phyloP scores from a whole-genome alignment of 92 coral and sea anemone genomes.

The Actinostola sp. region DNA sequence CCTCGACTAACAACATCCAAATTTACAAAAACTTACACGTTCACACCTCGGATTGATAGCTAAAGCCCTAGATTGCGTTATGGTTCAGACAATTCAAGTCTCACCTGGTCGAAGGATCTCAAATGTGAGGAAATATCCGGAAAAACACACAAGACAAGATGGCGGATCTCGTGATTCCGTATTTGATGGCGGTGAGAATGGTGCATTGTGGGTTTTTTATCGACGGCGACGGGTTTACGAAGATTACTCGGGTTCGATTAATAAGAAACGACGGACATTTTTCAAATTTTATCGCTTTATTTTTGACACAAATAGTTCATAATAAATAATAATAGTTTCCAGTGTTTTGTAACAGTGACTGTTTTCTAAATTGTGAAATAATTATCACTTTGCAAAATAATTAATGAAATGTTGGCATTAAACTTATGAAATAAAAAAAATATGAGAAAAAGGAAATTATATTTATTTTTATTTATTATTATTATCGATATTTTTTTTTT shows the following conservation, averaged over 20 bases:
- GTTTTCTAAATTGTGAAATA: no score
- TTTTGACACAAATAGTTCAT: no score
- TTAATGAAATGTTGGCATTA: no score
- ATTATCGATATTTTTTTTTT: no score
- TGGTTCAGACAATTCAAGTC: neutral
- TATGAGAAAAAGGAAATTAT: no score
- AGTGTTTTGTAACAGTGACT: no score
- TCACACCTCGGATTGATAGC: conserved; percentile 4
- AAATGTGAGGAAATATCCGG: conserved; percentile 54
- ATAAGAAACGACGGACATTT: no score
- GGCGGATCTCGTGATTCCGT: conserved; percentile 85
- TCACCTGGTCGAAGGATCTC: conserved; percentile 54
- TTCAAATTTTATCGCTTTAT: neutral
- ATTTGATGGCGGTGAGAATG: conserved; percentile 11
- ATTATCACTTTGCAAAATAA: no score
- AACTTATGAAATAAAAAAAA: no score
- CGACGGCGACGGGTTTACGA: neutral
- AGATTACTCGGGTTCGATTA: conserved; percentile 3
- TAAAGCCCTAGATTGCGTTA: neutral
- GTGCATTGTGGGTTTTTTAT: conserved; percentile 34
- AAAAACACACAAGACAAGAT: conserved; percentile 57
- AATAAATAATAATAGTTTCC: no score
- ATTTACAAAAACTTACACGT: neutral
- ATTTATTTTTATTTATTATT: no score
- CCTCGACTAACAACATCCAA: conserved; percentile 6